phyloP scores from a whole-genome alignment of 2,888 invertebrate species.

The Byasa hedistus region DNA sequence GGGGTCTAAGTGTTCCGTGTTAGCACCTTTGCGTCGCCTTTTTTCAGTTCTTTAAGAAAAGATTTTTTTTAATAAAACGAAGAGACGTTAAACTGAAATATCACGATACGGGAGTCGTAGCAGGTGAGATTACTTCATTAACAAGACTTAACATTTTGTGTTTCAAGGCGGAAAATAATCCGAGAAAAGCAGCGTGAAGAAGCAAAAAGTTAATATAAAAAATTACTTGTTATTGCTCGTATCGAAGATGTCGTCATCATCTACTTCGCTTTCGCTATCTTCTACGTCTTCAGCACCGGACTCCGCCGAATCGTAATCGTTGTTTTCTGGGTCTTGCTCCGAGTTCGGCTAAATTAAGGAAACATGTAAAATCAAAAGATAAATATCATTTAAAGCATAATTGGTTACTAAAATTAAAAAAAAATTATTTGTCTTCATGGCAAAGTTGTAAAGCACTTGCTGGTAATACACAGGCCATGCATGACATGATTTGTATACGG shows the following conservation, averaged over 20 bases:
- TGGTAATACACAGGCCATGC: no score
- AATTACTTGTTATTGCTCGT: slow-evolving; percentile 59
- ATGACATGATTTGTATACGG: no score
- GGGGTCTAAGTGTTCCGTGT: slow-evolving; percentile 94
- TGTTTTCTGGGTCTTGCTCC: slow-evolving; percentile 85
- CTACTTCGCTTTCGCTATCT: slow-evolving; percentile 84
- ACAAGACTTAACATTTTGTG: no score
- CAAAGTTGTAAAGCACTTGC: no score
- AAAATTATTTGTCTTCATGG: no score
- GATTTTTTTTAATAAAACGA: slow-evolving; percentile 17
- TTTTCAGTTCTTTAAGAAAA: slow-evolving; percentile 53
- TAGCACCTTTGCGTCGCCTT: slow-evolving; percentile 75
- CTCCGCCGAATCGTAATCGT: slow-evolving; percentile 93
- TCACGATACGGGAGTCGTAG: no score
- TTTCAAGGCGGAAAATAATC: no score
- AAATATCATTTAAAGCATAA: no score
- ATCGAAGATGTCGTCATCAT: slow-evolving; percentile 91
- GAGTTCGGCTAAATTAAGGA: slow-evolving; percentile 54
- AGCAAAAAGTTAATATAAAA: no score
- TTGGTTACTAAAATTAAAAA: no score
- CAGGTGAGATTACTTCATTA: no score
- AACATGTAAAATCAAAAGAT: neutral
- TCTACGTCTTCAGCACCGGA: slow-evolving; percentile 89
- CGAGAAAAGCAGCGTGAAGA: no score
- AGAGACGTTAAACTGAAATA: neutral